These are phyloP conservation scores for Ferrisia virgata DNA, from an alignment of 2,888 invertebrate genomes.

Conservation along the genomic window DNA sequence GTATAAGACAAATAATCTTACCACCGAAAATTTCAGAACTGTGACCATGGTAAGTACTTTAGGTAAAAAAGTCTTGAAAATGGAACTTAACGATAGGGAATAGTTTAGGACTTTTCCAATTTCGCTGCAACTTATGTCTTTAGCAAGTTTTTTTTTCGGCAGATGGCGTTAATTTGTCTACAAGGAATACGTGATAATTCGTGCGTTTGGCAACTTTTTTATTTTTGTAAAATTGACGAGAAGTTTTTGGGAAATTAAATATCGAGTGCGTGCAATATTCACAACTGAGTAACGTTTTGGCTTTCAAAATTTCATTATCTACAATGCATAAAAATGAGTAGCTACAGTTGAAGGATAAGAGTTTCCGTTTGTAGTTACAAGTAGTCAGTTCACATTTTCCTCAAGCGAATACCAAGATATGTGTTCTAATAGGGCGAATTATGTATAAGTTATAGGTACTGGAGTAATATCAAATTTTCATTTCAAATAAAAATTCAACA, in stretches of 20 bases:
- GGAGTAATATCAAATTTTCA: too few relatives aligned
- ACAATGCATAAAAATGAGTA: too few relatives aligned
- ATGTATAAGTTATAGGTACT: too few relatives aligned
- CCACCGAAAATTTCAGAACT: neutral
- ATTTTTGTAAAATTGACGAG: neutral
- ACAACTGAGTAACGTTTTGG: too few relatives aligned
- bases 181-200: neutral
- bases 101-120: neutral
- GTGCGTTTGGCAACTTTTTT: neutral
- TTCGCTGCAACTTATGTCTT: neutral
- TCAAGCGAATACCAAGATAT: too few relatives aligned
- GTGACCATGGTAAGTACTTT: neutral
- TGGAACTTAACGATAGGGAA: neutral
- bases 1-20: neutral
- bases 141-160: neutral
- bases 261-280: neutral
- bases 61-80: neutral
- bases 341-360: too few relatives aligned
- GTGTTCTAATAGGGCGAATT: too few relatives aligned
- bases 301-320: too few relatives aligned
- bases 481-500: too few relatives aligned
- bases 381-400: too few relatives aligned
- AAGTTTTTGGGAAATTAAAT: neutral
- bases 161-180: neutral
- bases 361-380: too few relatives aligned